These are phyloP conservation scores for Orientallactaga sibirica DNA, from an alignment of 2,797 vertebrate species.

Conservation along the genomic window DNA sequence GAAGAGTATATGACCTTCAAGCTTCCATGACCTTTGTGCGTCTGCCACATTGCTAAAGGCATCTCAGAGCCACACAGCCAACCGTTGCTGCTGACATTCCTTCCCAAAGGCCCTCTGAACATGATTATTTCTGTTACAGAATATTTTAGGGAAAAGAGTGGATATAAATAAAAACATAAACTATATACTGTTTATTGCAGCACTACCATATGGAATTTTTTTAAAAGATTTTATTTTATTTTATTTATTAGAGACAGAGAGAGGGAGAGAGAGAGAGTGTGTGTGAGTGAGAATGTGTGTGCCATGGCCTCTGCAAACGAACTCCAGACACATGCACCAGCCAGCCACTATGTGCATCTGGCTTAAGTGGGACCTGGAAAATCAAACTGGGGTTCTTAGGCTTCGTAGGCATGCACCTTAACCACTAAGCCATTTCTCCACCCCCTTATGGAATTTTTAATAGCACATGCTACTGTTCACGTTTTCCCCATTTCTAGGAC, in stretches of 20 bases:
- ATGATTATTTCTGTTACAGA: neutral
- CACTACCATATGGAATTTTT: neutral
- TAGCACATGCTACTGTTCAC: neutral
- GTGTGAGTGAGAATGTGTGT: no score
- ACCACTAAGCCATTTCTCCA: no score
- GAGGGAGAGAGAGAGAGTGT: no score
- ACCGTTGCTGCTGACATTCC: neutral
- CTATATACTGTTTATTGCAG: neutral
- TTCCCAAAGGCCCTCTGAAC: neutral
- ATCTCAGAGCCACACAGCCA: neutral
- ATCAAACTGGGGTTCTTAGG: no score
- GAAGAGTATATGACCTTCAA: neutral
- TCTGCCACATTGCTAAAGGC: conserved; percentile 29
- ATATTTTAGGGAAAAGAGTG: conserved; percentile 16
- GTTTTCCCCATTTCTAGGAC: neutral
- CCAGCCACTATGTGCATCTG: no score
- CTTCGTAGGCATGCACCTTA: no score
- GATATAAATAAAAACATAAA: neutral
- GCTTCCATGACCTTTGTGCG: neutral
- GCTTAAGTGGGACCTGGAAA: no score
- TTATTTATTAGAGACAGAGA: no score
- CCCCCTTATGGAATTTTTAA: neutral
- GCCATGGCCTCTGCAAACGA: no score
- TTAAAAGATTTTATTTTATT: no score
- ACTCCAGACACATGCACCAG: no score